These are phyloP conservation scores for Emmelina monodactyla DNA, from an alignment of 2,888 invertebrate genomes.

Conservation along the genomic window DNA sequence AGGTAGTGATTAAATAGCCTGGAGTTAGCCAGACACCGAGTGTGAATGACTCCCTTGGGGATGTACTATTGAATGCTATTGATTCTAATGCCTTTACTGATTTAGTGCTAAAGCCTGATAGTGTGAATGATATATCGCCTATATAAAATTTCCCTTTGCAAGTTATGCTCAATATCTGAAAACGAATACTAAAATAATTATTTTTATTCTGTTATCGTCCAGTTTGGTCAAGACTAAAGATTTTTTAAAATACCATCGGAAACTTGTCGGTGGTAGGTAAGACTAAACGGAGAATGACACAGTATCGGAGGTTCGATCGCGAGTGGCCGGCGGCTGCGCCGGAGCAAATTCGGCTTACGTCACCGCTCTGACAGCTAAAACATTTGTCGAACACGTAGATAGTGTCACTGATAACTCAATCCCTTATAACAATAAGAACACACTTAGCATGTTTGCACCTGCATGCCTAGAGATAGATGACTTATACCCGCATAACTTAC, in stretches of 20 bases:
- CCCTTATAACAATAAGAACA: slow-evolving; percentile 64
- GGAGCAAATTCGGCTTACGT: slow-evolving; percentile 54
- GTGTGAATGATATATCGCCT: slow-evolving; percentile 5
- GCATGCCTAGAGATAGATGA: slow-evolving; percentile 40
- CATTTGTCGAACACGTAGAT: slow-evolving; percentile 63
- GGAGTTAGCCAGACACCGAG: slow-evolving; percentile 20
- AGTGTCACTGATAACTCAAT: slow-evolving; percentile 65
- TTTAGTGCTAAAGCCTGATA: slow-evolving; percentile 33
- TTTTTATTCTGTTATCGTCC: too few species aligned
- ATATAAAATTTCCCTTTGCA: too few species aligned
- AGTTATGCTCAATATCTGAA: too few species aligned
- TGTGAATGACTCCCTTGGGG: slow-evolving; percentile 45
- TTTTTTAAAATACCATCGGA: too few species aligned
- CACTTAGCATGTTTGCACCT: slow-evolving; percentile 67
- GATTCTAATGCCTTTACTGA: slow-evolving; percentile 54
- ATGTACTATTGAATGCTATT: slow-evolving; percentile 51
- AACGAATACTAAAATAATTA: too few species aligned
- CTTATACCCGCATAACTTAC: slow-evolving; percentile 38
- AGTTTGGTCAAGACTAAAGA: too few species aligned
- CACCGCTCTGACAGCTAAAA: slow-evolving; percentile 62
- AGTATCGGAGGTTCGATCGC: slow-evolving; percentile 42
- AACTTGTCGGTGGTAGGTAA: slow-evolving; percentile 13
- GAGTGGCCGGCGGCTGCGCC: slow-evolving; percentile 24
- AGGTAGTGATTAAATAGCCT: too few species aligned
- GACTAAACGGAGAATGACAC: slow-evolving; percentile 15